These are phyloP conservation scores for Acropora tenuis DNA, from an alignment of 64 coral and sea anemone genomes.

Conservation along the genomic window DNA sequence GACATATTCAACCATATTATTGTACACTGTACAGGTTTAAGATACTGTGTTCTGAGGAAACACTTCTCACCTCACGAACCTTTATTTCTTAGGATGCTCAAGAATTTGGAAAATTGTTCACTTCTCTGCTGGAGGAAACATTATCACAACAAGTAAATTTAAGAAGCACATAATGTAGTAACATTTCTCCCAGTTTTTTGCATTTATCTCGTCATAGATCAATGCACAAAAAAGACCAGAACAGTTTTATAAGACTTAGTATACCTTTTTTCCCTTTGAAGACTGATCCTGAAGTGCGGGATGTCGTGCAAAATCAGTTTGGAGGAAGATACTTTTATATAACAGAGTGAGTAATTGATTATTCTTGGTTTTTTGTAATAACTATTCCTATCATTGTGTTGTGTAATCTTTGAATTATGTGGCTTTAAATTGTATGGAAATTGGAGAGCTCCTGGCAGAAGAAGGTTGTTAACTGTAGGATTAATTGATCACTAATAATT, in stretches of 20 bases:
- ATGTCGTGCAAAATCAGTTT: slow-evolving; percentile 94
- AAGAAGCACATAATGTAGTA: not conserved
- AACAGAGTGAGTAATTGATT: slow-evolving; percentile 67
- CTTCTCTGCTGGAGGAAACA: slow-evolving; percentile 95
- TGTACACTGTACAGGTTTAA: too few species aligned
- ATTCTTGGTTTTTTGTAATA: not conserved
- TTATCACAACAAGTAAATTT: slow-evolving; percentile 85
- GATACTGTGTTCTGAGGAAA: too few species aligned
- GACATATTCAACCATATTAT: too few species aligned
- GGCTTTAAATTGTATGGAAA: too few species aligned
- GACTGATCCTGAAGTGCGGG: slow-evolving; percentile 80
- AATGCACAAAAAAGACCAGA: too few species aligned
- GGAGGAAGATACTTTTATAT: slow-evolving; percentile 93
- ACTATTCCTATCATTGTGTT: not conserved
- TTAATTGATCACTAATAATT: too few species aligned
- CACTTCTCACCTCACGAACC: too few species aligned
- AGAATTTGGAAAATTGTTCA: slow-evolving; percentile 97
- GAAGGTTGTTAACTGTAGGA: too few species aligned
- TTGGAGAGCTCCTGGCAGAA: too few species aligned
- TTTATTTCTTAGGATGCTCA: slow-evolving; percentile 80
- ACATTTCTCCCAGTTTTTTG: too few species aligned
- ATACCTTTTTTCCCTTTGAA: slow-evolving; percentile 24
- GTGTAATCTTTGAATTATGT: too few species aligned
- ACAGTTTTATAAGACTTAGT: not conserved
- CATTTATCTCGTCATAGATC: too few species aligned